Conservation (phyloP, 2,888 invertebrate genomes). For the Philonicus albiceps region DNA sequence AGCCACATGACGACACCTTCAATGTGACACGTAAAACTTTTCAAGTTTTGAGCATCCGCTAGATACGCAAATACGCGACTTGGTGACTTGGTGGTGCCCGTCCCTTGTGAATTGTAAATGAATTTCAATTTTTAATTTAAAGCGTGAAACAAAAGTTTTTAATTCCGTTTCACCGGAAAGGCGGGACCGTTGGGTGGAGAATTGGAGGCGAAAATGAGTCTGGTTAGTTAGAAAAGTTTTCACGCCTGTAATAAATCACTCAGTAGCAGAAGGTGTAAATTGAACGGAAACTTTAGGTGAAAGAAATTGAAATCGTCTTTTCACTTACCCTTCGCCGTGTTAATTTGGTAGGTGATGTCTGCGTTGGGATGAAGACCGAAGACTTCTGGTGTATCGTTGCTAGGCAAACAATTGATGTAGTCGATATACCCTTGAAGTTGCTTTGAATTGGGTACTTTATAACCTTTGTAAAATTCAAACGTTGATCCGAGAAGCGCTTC, state of each 20-base stretch:
- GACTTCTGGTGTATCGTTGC: conserved; percentile 91
- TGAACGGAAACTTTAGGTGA: neutral
- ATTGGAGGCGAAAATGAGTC: neutral
- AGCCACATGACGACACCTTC: neutral
- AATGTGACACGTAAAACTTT: neutral
- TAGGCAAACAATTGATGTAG: conserved; percentile 84
- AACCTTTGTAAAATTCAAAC: conserved; percentile 93
- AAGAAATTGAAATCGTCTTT: neutral
- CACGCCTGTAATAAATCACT: conserved; percentile 3
- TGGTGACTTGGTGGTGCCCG: neutral
- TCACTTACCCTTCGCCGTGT: conserved; percentile 82
- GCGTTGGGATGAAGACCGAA: conserved; percentile 97
- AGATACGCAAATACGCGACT: neutral
- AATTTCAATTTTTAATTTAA: conserved; percentile 30
- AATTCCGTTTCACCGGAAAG: neutral
- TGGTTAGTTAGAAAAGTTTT: conserved; percentile 3
- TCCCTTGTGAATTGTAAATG: conserved; percentile 8
- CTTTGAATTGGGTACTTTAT: conserved; percentile 87
- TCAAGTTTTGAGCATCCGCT: neutral
- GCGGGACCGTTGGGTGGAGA: neutral
- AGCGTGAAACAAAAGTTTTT: conserved; percentile 5
- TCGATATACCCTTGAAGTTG: conserved; percentile 82
- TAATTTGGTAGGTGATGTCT: conserved; percentile 97
- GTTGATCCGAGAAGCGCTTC: conserved; percentile 85
- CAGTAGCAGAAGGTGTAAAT: neutral